Evolutionary conservation across 1,140 invertebrate species (phyloP).

Genomic region (Paracyclopina nana): DNA sequence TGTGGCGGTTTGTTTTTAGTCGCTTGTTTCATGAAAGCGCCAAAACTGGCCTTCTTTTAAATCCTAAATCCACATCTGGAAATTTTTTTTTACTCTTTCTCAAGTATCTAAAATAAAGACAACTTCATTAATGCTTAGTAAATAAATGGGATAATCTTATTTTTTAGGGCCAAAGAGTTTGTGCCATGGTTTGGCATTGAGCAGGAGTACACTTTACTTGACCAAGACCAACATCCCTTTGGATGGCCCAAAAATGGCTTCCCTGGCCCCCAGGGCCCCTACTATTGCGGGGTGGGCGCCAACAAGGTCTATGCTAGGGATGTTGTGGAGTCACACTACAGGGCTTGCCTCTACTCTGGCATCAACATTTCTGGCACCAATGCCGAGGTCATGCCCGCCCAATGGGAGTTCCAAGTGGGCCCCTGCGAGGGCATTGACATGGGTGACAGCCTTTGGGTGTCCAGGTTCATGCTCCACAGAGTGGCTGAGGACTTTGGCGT

Average conservation of each 20-base stretch:
- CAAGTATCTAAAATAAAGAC: too few relatives aligned
- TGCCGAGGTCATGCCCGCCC: slow-evolving; percentile 81
- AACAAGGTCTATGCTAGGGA: slow-evolving; percentile 81
- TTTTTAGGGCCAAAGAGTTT: slow-evolving; percentile 44
- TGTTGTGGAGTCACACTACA: slow-evolving; percentile 70
- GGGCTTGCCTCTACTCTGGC: slow-evolving; percentile 68
- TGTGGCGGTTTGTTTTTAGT: too few relatives aligned
- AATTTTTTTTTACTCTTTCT: too few relatives aligned
- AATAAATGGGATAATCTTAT: too few relatives aligned
- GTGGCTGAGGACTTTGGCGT: slow-evolving; percentile 81
- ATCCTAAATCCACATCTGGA: too few relatives aligned
- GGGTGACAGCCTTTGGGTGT: slow-evolving; percentile 77
- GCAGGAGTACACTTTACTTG: slow-evolving; percentile 82
- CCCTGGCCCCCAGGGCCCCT: slow-evolving; percentile 76
- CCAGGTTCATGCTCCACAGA: slow-evolving; percentile 60
- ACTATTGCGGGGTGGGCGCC: slow-evolving; percentile 88
- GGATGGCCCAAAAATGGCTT: slow-evolving; percentile 89
- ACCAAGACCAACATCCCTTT: slow-evolving; percentile 67
- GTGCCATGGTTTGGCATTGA: slow-evolving; percentile 88
- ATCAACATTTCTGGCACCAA: slow-evolving; percentile 73
- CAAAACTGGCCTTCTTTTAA: too few relatives aligned
- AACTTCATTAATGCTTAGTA: too few relatives aligned
- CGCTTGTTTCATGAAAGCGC: too few relatives aligned
- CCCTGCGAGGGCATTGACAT: slow-evolving; percentile 57
- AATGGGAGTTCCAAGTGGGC: slow-evolving; percentile 48